Evolutionary conservation across 2,113 vertebrate genomes (phyloP), one percentile per base, ranked within the genome.

Genomic region (Ictidomys tridecemlineatus): DNA sequence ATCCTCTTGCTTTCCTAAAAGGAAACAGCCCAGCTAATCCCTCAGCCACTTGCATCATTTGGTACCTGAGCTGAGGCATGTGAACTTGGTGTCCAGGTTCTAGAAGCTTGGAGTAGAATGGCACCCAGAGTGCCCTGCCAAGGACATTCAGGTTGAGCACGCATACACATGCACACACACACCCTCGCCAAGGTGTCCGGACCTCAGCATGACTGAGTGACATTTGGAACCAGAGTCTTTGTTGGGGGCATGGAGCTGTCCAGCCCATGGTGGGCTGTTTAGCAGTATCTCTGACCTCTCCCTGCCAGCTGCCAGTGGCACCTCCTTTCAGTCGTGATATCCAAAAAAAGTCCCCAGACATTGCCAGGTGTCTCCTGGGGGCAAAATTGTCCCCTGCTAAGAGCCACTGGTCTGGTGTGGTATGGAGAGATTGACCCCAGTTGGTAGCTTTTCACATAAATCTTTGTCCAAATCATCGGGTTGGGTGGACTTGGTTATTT

Each of bases 401-500:
- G 79, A 63, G 48, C 53, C 63, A 3, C 42, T 2, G 26, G 22
- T 28, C 8, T 63, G 61, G 61, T 4, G 24, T 63, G 65, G 85
- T 56, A 4, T 48, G 73, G 26, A 34, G 4, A n/a, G 34, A 76
- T 58, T 76, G 34, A 8, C 58, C 85, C 72, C 79, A 10, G 24
- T 8, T 1, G 69, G 80, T 53, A 18, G 93, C 58, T 90, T 86
- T 85, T 65, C 85, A 30, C 17, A 37, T 17, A 48, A 58, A 90
- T 45, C 79, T 93, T 73, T 88, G 87, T 85, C 87, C 63, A 91
- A 96, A 94, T 83, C 70, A 63, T 32, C 9, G 5, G 85, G 86
- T 80, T 70, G 51, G 93, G 48, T 39, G 42, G 86, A 79, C 87
- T 94, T 56, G 96, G 95, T 95, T 95, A 94, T 93, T 97, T 53